Conservation (phyloP, 2,797 vertebrate species). For the Smutsia gigantea region DNA sequence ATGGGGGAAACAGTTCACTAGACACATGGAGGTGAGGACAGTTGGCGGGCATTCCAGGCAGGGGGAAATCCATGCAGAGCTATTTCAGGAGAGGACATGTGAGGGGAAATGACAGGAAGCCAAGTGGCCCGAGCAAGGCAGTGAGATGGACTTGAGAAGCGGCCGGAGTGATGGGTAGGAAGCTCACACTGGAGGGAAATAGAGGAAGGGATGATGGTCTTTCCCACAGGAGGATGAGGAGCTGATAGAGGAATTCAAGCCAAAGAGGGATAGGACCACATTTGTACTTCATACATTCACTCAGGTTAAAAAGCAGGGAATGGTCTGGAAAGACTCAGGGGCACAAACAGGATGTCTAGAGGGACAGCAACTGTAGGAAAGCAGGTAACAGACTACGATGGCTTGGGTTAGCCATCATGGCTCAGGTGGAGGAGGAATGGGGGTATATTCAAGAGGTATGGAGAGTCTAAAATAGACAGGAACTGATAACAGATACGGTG, state of each 20-base stretch:
- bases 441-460: not conserved
- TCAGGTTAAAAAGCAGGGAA: not conserved
- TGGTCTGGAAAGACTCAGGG: not conserved
- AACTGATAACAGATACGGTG: not conserved
- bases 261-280: not conserved
- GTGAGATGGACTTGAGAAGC: not conserved
- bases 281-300: not conserved
- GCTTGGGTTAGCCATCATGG: not conserved
- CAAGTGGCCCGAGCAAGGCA: not conserved
- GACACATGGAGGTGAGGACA: not conserved
- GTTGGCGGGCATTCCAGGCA: too few species aligned
- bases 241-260: not conserved
- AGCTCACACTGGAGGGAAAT: not conserved
- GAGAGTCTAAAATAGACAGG: not conserved
- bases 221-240: not conserved
- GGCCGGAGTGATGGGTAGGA: not conserved
- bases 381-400: not conserved
- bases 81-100: not conserved
- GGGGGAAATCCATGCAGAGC: not conserved
- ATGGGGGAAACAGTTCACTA: not conserved
- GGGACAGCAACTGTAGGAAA: not conserved
- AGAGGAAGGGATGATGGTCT: accelerated
- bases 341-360: not conserved
- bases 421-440: accelerated
- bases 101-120: not conserved